Evolutionary conservation across 2,797 vertebrate genomes (phyloP), one percentile per base, ranked within the genome.

Genomic region (Hirundo rustica): DNA sequence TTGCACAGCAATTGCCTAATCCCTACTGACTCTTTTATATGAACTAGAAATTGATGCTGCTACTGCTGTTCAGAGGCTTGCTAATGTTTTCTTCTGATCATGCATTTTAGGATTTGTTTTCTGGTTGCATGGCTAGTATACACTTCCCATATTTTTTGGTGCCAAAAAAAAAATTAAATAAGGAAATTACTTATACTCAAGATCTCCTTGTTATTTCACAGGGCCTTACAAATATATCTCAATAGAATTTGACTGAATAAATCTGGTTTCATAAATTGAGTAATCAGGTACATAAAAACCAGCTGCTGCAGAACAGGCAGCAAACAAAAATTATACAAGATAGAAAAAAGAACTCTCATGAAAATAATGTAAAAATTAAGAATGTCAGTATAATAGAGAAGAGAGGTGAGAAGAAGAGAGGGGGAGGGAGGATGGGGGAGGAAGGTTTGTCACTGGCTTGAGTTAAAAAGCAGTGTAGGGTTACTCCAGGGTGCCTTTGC

Each of bases 401-500:
- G 25, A 29, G 11, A 48, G 11, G 3, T 50, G 19, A 61, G 29
- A 21, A 60, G 27, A 20, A 42, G 4, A 36, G 5, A 19, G 4
- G 6, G 12, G 16, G 38, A 44, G 15, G 13, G n/a, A 58, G 30
- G n/a, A 30, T 17, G 5, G 2, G 5, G 42, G 30, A 51, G 25
- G 40, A 51, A 44, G 54, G 16, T 47, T 89, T 72, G 53, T 83
- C 5, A 1, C 26, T 38, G 50, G 38, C 45, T 65, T 66, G 76
- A 82, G 61, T 80, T 75, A 72, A 57, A 77, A 91, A 75, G 42
- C 50, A 85, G 5, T 27, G 26, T 50, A 53, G 50, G 66, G 65
- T 76, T 90, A 75, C 91, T 83, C 85, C 86, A 96, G 93, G 95
- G 93, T 95, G 92, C 80, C 95, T 96, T 95, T 92, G 92, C 85